Evolutionary conservation across 2,888 invertebrate genomes (phyloP), one percentile per base, ranked within the genome.

Genomic region (Mesochorus sp.): DNA sequence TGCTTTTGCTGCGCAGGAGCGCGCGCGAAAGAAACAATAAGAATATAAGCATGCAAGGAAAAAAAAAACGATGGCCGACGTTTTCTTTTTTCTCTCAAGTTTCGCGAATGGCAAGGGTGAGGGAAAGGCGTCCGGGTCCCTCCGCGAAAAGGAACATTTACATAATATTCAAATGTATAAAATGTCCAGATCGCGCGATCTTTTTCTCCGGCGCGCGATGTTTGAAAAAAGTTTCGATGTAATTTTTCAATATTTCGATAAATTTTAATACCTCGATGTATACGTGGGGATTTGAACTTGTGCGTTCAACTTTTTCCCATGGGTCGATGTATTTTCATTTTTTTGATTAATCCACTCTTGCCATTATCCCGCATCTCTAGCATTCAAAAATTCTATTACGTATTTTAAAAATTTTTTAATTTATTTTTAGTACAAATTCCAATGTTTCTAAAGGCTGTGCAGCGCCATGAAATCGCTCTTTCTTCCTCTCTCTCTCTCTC

Each of bases 141-240:
- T 66, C 47, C 61, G 71, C 55, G 61, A 66, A 68, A 70, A 61
- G 71, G 61, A 85, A 82, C 83, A 90, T 90, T 90, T 89, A 88
- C 90, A 90, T 90, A 90, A 90, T 90, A 90, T 90, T 90, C 86
- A 88, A 90, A 90, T 90, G 88, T 84, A 84, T 85, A 85, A 87
- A 84, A 84, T 82, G 80, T 84, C 83, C 81, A 76, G 78, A 79
- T 79, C 74, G 67, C 68, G 55, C 66, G 71, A 68, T 70, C 57
- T 28, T 57, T 21, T 17, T n/a, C n/a, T n/a, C n/a, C n/a, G n/a
- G n/a, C n/a, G n/a, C 19, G 51, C 70, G 73, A 49, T 34, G n/a
- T n/a, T n/a, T n/a, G n/a, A n/a, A 10, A 68, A 67, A 70, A 24
- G 59, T 17, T 76, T 73, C 62, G 31, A 66, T 61, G 59, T 14